A percentile compares a stretch with the other conserved stretches of the same genome.
Conservation (phyloP, 2,797 vertebrate genomes). For the Chiroxiphia lanceolata region DNA sequence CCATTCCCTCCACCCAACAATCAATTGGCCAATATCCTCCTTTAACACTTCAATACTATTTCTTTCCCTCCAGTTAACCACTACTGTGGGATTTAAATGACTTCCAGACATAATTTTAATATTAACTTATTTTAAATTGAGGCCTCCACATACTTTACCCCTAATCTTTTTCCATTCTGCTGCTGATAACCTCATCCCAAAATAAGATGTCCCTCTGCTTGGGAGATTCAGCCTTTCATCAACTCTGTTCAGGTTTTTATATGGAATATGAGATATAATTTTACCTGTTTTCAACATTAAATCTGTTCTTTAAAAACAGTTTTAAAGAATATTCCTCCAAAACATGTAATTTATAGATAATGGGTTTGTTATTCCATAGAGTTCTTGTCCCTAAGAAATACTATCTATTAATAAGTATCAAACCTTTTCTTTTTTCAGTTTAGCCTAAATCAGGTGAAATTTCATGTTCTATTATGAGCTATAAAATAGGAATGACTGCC, state of each 20-base stretch:
- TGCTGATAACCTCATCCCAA: constrained; percentile 51
- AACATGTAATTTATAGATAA: not conserved
- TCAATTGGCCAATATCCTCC: not conserved
- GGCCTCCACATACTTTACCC: not conserved
- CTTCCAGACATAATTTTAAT: constrained; percentile 50
- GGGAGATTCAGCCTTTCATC: constrained; percentile 31
- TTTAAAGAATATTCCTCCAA: not conserved
- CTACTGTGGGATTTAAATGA: constrained; percentile 52
- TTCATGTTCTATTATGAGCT: not conserved
- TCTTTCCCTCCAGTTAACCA: constrained; percentile 50
- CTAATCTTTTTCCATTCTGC: constrained; percentile 42
- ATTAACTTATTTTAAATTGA: constrained; percentile 28
- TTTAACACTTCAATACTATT: not conserved
- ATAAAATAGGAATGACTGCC: not conserved
- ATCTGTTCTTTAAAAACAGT: not conserved
- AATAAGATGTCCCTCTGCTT: not conserved
- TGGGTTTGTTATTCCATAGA: not conserved
- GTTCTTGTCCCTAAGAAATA: not conserved
- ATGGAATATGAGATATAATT: not conserved
- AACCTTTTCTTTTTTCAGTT: too few species aligned
- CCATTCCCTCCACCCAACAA: not conserved
- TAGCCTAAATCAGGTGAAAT: not conserved
- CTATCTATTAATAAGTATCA: not conserved
- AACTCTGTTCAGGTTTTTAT: constrained; percentile 10
- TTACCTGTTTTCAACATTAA: not conserved